Base-by-base conservation (phyloP, 1,140 invertebrate species). In the Lepidurus arcticus region DNA sequence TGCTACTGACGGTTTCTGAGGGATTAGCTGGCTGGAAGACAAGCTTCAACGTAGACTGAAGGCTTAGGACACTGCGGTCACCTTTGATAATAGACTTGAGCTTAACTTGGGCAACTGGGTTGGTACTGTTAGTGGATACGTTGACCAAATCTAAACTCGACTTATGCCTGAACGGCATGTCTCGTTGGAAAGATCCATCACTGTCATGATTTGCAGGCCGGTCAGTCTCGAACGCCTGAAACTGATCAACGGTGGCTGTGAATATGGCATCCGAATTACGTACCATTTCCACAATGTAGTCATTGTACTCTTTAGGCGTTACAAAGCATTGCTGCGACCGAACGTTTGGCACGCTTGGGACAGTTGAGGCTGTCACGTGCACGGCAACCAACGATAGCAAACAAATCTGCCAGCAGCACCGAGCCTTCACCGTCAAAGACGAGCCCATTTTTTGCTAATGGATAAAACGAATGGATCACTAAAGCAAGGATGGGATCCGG, bases 71-170 rank as follows among this genome's bases (percentile, higher is more conserved):
- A 21, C n/a, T 65, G 53, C 53, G 53, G 53, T 65, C 53, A 65
- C 53, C 53, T 65, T 65, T 65, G 53, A 65, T 65, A 65, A 65
- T 65, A 13, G 53, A 65, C 53, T 65, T 65, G 21, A 65, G 53
- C 21, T 65, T 65, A 10, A 65, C 53, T 65, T 65, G 53, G 53
- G 53, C 53, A 9, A 65, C 53, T 13, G 53, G 53, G 21, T 65
- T 65, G 53, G 16, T 65, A 16, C 53, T 65, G 53, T n/a, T 65
- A 8, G 21, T 21, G 21, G 53, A 65, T 13, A 13, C 13, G 53
- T n/a, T n/a, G 5, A 65, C 16, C 53, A 65, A 65, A 65, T 65
- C 53, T 5, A 21, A 21, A 21, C n/a, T 65, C 53, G 21, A n/a
- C 21, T 65, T 65, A 21, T 65, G 53, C 53, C 53, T 65, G 53